These are phyloP conservation scores for Podarcis cretensis DNA, from an alignment of 2,113 vertebrate genomes.

Conservation along the genomic window DNA sequence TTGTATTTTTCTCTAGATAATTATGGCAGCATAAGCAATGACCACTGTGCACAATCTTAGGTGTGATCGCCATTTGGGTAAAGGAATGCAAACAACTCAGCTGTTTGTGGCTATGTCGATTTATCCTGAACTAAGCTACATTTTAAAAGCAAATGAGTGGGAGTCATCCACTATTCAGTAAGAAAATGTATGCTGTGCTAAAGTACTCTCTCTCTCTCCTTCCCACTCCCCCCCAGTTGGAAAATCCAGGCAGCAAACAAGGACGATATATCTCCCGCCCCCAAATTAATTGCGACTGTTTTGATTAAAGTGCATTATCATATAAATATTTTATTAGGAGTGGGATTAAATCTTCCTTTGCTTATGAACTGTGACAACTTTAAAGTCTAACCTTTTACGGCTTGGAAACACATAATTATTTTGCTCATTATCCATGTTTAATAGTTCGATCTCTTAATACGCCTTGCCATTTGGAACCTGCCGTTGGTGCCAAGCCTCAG, in stretches of 20 bases:
- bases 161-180: slow-evolving; percentile 18
- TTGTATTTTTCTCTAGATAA: background rate
- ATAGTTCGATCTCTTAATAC: slow-evolving; percentile 72
- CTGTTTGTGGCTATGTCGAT: background rate
- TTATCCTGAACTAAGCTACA: slow-evolving; percentile 1
- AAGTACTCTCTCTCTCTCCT: background rate
- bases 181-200: slow-evolving; percentile 40
- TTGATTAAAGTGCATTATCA: slow-evolving; percentile 74
- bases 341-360: slow-evolving; percentile 70
- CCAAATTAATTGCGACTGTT: slow-evolving; percentile 73
- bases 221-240: background rate
- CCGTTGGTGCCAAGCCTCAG: slow-evolving; percentile 71
- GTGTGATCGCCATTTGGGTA: background rate
- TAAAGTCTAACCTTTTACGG: slow-evolving; percentile 71
- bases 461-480: slow-evolving; percentile 70
- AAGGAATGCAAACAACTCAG: background rate
- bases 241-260: slow-evolving; percentile 42
- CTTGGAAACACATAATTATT: slow-evolving; percentile 72
- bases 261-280: slow-evolving; percentile 38
- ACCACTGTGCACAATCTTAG: background rate
- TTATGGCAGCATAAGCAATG: background rate
- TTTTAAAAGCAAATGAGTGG: slow-evolving; percentile 6
- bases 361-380: slow-evolving; percentile 73
- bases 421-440: slow-evolving; percentile 69
- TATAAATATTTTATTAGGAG: slow-evolving; percentile 77